phyloP scores from a whole-genome alignment of 2,113 vertebrate genomes.

The Alethe castanea region DNA sequence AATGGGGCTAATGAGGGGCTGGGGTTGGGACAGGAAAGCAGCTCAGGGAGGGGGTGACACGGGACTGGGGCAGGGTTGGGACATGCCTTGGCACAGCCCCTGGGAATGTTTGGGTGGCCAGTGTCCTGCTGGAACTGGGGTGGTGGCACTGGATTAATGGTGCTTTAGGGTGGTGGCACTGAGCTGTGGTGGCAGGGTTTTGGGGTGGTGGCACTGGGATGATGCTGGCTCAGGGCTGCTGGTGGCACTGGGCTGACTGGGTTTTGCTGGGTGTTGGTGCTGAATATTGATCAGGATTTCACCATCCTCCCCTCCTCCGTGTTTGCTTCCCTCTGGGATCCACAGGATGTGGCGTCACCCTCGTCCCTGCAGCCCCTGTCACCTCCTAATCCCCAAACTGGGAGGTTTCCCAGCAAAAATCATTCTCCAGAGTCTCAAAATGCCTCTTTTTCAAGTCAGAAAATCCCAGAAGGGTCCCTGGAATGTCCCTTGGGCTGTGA shows the following conservation, averaged over 20 bases:
- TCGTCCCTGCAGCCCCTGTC: background rate
- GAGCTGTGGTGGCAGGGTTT: background rate
- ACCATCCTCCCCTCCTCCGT: rapidly evolving
- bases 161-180: background rate
- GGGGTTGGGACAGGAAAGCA: background rate
- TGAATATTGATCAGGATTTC: background rate
- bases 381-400: background rate
- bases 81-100: background rate
- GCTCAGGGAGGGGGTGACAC: background rate
- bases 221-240: too few relatives aligned
- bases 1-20: background rate
- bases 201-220: background rate
- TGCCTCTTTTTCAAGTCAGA: too few relatives aligned
- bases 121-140: background rate
- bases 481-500: background rate
- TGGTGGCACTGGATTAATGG: background rate
- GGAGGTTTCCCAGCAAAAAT: background rate
- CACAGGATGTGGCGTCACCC: rapidly evolving
- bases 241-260: background rate
- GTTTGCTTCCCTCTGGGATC: background rate
- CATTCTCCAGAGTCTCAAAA: background rate
- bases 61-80: background rate
- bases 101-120: background rate
- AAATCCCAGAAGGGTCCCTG: background rate
- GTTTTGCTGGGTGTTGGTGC: background rate